Evolutionary conservation across 2,888 invertebrate species (phyloP).

Genomic region (Chaetogeoica ovagalla): DNA sequence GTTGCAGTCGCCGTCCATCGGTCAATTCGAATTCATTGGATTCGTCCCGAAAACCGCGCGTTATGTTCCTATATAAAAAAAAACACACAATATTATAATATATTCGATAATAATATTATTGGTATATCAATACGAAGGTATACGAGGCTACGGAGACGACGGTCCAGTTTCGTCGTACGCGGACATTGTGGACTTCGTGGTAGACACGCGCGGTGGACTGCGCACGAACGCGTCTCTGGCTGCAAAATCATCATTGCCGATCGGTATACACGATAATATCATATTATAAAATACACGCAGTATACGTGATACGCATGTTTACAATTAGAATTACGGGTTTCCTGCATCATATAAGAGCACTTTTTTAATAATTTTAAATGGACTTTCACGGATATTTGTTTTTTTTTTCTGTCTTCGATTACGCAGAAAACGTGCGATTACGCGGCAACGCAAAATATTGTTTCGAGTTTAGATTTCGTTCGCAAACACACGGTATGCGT

Average conservation of each 20-base stretch:
- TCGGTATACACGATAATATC: neutral
- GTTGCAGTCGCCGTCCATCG: neutral
- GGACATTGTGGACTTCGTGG: neutral
- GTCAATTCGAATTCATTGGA: neutral
- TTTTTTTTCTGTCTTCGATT: neutral
- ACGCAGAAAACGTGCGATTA: too few species aligned
- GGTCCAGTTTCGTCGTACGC: neutral
- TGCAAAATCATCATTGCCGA: slow-evolving; percentile 18
- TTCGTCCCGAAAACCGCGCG: too few species aligned
- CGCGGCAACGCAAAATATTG: too few species aligned
- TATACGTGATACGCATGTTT: neutral
- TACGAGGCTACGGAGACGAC: slow-evolving; percentile 5
- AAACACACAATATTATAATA: too few species aligned
- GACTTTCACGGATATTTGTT: slow-evolving; percentile 7
- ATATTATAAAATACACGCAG: neutral
- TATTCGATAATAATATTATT: too few species aligned
- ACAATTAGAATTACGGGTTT: slow-evolving; percentile 33
- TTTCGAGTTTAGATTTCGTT: too few species aligned
- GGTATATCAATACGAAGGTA: too few species aligned
- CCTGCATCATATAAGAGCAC: too few species aligned
- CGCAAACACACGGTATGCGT: too few species aligned
- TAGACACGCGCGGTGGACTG: slow-evolving; percentile 18
- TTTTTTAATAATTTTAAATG: neutral
- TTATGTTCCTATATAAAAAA: too few species aligned
- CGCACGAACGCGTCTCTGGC: slow-evolving; percentile 44